phyloP scores from a whole-genome alignment of 2,797 vertebrate species.

The Scleropages formosus region DNA sequence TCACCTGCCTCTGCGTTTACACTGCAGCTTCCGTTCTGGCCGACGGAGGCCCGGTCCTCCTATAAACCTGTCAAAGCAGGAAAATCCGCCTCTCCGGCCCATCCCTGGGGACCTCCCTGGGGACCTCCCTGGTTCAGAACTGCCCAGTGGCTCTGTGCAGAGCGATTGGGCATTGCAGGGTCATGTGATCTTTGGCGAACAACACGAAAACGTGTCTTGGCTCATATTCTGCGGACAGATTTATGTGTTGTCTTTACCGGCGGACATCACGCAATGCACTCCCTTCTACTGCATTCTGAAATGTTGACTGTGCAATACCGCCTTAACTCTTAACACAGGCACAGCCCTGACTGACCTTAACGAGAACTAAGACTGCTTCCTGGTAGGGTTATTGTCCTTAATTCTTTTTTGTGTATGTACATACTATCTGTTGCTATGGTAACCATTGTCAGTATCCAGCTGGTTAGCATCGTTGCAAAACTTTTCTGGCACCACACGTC shows the following conservation, averaged over 20 bases:
- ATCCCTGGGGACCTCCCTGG: neutral
- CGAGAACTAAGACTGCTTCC: neutral
- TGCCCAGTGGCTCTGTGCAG: neutral
- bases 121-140: neutral
- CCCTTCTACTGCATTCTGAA: neutral
- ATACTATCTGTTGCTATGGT: neutral
- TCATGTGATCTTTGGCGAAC: neutral
- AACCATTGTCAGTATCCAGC: neutral
- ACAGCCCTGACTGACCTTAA: neutral
- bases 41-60: neutral
- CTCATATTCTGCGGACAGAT: conserved; percentile 19
- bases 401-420: conserved; percentile 10
- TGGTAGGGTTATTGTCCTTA: neutral
- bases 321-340: neutral
- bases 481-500: neutral
- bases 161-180: neutral
- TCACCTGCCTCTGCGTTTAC: neutral
- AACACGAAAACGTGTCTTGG: neutral
- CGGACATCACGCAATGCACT: neutral
- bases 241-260: neutral
- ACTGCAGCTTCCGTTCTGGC: neutral
- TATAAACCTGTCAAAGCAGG: conserved; percentile 23
- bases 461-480: neutral
- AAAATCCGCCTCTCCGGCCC: conserved; percentile 7
- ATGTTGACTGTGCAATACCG: neutral